These are phyloP conservation scores for Corynorhinus townsendii DNA, from an alignment of 2,113 vertebrate species.

Conservation along the genomic window DNA sequence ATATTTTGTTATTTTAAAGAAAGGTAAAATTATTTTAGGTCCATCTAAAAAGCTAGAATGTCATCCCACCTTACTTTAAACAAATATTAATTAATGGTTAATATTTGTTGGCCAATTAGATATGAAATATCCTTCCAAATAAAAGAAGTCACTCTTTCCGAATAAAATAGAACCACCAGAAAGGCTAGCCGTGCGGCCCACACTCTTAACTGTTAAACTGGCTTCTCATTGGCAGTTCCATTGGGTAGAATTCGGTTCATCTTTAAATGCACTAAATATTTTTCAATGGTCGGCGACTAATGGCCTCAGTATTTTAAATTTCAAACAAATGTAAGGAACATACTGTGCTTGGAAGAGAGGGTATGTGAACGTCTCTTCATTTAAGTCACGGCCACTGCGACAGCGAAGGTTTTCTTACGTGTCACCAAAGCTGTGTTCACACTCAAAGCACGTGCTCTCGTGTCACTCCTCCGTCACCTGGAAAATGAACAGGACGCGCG, in stretches of 20 bases:
- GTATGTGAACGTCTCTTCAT: neutral
- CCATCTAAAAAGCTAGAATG: conserved; percentile 10
- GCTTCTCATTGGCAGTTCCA: neutral
- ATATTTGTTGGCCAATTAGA: neutral
- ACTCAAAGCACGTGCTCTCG: neutral
- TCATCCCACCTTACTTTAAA: conserved; percentile 3
- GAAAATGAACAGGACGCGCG: neutral
- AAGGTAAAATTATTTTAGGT: neutral
- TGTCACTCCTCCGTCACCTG: neutral
- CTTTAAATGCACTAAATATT: neutral
- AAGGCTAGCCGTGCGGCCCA: neutral
- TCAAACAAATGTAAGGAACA: neutral
- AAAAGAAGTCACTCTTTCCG: too few species aligned
- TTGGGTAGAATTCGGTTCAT: neutral
- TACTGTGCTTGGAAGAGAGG: neutral
- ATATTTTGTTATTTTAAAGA: neutral
- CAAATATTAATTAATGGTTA: neutral
- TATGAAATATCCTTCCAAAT: neutral
- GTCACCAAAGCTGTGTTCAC: neutral
- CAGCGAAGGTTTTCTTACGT: neutral
- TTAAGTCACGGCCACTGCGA: neutral
- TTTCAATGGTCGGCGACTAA: neutral
- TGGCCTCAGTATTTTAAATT: neutral
- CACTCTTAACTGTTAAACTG: neutral
- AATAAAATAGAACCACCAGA: neutral